Conservation (phyloP, 2,797 vertebrate genomes). For the Pampus argenteus region DNA sequence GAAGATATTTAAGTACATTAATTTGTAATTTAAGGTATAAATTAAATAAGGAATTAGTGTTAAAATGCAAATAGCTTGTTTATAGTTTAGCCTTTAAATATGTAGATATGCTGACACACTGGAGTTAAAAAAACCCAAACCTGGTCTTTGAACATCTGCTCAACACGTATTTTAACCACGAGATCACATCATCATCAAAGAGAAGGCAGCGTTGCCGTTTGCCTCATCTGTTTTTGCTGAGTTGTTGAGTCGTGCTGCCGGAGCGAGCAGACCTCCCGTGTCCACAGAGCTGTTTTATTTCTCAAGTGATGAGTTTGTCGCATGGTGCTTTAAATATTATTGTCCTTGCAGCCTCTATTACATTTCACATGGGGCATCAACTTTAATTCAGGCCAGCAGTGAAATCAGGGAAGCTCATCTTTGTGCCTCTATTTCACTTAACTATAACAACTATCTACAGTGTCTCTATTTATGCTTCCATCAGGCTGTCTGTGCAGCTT, state of each 20-base stretch:
- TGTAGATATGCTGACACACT: neutral
- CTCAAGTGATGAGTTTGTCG: slow-evolving; percentile 64
- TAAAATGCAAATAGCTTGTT: neutral
- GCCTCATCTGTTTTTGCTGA: neutral
- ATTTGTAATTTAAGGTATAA: no score
- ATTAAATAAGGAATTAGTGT: neutral
- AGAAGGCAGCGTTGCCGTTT: neutral
- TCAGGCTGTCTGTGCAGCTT: slow-evolving; percentile 12
- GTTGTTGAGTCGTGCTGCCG: slow-evolving; percentile 15
- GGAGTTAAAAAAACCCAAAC: neutral
- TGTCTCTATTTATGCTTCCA: slow-evolving; percentile 11
- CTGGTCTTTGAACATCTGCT: no score
- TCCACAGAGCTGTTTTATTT: slow-evolving; percentile 77
- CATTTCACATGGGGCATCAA: slow-evolving; percentile 79
- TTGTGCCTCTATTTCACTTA: slow-evolving; percentile 34
- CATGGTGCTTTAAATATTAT: slow-evolving; percentile 74
- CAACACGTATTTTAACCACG: no score
- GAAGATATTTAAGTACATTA: no score
- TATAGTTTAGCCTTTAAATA: neutral
- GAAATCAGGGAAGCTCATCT: slow-evolving; percentile 63
- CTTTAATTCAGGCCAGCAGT: slow-evolving; percentile 70
- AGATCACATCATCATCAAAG: neutral
- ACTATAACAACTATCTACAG: slow-evolving; percentile 10
- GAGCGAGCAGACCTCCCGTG: slow-evolving; percentile 54
- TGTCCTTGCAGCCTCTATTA: slow-evolving; percentile 60